These are phyloP conservation scores for Acleris literana DNA, from an alignment of 2,888 invertebrate species.

Conservation along the genomic window DNA sequence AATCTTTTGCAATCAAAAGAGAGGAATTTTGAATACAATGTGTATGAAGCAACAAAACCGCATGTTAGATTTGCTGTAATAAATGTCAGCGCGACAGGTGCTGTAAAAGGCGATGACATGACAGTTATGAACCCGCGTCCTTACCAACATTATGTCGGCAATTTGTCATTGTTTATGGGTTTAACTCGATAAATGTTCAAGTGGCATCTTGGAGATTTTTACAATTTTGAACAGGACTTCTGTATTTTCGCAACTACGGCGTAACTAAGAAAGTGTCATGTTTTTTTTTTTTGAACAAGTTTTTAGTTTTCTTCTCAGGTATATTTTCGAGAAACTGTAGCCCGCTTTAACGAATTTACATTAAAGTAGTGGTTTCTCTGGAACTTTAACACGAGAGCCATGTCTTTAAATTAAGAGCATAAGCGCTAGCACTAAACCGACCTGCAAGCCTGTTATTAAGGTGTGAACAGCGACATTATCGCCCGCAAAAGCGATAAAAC, in stretches of 20 bases:
- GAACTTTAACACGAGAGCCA: constrained; percentile 1
- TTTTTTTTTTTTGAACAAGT: too few relatives aligned
- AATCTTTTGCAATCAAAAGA: not conserved
- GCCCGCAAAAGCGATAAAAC: constrained; percentile 29
- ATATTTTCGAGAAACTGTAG: too few relatives aligned
- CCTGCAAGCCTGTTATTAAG: constrained; percentile 26
- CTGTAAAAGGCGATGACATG: constrained; percentile 25
- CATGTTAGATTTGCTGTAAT: constrained; percentile 12
- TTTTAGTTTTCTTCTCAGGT: too few relatives aligned
- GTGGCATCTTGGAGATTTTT: not conserved
- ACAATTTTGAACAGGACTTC: too few relatives aligned
- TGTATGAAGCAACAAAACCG: constrained; percentile 4
- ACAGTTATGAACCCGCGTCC: constrained; percentile 25
- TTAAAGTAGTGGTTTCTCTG: constrained; percentile 8
- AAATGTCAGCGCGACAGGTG: constrained; percentile 26
- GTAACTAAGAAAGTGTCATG: too few relatives aligned
- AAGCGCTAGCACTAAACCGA: constrained; percentile 19
- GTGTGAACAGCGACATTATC: constrained; percentile 29
- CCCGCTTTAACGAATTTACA: too few relatives aligned
- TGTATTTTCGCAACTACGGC: too few relatives aligned
- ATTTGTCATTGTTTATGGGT: constrained; percentile 25
- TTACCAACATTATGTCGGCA: constrained; percentile 6
- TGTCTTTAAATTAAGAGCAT: constrained; percentile 23
- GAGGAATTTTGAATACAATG: constrained; percentile 14
- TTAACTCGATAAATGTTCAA: constrained; percentile 6